These are phyloP conservation scores for Sebastiscus albofasciatus DNA, from an alignment of 2,797 vertebrate species.

Conservation along the genomic window DNA sequence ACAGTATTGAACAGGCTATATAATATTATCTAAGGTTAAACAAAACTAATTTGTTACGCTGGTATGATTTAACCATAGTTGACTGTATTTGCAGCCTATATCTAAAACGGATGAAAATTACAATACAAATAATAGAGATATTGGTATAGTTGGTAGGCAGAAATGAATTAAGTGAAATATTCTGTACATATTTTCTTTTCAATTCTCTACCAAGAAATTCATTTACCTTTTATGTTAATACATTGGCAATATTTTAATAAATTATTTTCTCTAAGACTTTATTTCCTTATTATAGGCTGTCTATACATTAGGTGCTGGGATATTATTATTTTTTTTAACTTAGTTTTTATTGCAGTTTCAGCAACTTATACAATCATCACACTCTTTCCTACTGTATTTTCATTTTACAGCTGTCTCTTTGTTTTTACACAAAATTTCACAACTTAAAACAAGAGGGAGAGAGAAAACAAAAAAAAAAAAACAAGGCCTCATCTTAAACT, in stretches of 20 bases:
- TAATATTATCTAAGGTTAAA: background rate
- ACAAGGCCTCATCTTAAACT: too few relatives aligned
- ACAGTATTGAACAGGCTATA: background rate
- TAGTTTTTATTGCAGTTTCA: too few relatives aligned
- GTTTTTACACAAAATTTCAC: fast-evolving
- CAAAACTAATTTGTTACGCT: background rate
- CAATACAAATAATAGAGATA: background rate
- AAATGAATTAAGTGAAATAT: background rate
- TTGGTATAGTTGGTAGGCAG: background rate
- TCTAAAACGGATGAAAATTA: background rate
- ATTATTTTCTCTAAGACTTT: too few relatives aligned
- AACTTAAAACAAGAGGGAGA: too few relatives aligned
- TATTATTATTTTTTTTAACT: too few relatives aligned
- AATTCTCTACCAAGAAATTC: background rate
- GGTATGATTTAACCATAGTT: background rate
- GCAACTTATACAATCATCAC: too few relatives aligned
- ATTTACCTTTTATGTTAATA: background rate
- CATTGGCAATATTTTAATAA: background rate
- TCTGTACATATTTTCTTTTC: background rate
- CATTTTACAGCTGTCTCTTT: too few relatives aligned
- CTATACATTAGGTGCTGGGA: background rate
- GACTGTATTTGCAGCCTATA: background rate
- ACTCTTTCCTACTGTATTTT: too few relatives aligned
- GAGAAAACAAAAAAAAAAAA: too few relatives aligned
- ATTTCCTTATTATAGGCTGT: background rate